Base-by-base conservation (phyloP, 2,113 vertebrate genomes). In the Thomomys bottae region DNA sequence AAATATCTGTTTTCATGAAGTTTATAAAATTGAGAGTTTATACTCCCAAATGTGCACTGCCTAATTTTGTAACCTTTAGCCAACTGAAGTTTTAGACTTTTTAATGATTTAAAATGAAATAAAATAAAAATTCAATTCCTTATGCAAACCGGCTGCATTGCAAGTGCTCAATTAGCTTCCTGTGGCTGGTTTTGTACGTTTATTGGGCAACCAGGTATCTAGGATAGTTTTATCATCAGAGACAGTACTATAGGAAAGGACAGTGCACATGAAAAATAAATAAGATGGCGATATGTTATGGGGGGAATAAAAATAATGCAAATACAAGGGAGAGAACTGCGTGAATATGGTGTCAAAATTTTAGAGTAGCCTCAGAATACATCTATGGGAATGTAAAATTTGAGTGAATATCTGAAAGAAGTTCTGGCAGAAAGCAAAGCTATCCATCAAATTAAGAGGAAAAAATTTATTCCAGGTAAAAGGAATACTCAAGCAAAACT, bases 31-130 rank as follows among this genome's bases (percentile, higher is more conserved):
- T 32, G 34, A 34, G 72, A 66, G 17, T 18, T 77, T 77, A 85
- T 7, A 28, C 32, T 81, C 54, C 49, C n/a, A 70, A 28, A 71
- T 23, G 15, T 45, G 5, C 4, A 23, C n/a, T 80, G 4, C 36
- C 26, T 21, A 72, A 21, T 9, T 84, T 28, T 2, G 34, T 67
- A 93, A 67, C 89, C 45, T 63, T 36, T 81, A 72, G 30, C 18
- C 38, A 87, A 75, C 10, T 26, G 32, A 64, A 15, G 38, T 84
- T 75, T 17, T 36, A 49, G 75, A 34, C 64, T 38, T 87, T 88
- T 54, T 54, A 72, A 26, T 85, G 26, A 84, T 11, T 59, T 77
- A 84, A 92, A 90, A 90, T 81, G n/a, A 72, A 77, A 76, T 76
- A 57, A 3, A 89, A 67, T 67, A 70, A 70, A 87, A 90, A 45